Evolutionary conservation across 2,797 vertebrate species (phyloP).

Genomic region (Lophura swinhoii): DNA sequence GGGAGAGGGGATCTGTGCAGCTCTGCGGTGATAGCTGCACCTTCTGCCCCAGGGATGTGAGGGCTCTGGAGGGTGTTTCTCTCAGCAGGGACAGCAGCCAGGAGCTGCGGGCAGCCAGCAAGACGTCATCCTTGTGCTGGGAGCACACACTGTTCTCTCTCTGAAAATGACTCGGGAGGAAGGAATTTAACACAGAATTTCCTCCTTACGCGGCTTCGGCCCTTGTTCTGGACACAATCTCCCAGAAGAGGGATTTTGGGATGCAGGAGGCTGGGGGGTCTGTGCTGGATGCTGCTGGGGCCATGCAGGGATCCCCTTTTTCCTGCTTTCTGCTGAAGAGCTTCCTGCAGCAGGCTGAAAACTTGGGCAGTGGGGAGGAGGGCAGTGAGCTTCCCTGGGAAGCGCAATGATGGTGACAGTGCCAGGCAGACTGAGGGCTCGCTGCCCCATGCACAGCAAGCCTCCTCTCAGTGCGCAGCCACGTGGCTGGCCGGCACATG

Average conservation of each 20-base stretch:
- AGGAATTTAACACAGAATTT: slow-evolving; percentile 62
- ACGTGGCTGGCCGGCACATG: neutral
- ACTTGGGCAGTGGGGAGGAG: neutral
- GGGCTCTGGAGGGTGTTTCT: neutral
- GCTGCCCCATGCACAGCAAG: fast-evolving
- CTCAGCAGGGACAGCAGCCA: neutral
- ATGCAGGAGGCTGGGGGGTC: neutral
- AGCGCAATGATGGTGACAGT: neutral
- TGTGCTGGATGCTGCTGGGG: neutral
- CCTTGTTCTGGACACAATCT: neutral
- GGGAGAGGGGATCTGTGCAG: neutral
- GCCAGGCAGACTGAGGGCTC: fast-evolving
- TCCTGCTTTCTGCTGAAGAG: neutral
- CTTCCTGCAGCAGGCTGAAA: neutral
- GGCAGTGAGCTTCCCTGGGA: neutral
- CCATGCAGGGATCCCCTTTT: neutral
- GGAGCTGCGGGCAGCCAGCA: slow-evolving; percentile 8
- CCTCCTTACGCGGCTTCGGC: neutral
- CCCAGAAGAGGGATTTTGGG: neutral
- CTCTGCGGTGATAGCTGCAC: neutral
- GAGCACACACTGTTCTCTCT: slow-evolving; percentile 57
- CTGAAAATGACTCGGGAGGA: slow-evolving; percentile 15
- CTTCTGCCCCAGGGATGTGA: neutral
- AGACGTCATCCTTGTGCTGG: slow-evolving; percentile 40
- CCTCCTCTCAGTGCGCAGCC: neutral